Conservation (phyloP, 2,888 invertebrate species). For the Apodemia mormo region DNA sequence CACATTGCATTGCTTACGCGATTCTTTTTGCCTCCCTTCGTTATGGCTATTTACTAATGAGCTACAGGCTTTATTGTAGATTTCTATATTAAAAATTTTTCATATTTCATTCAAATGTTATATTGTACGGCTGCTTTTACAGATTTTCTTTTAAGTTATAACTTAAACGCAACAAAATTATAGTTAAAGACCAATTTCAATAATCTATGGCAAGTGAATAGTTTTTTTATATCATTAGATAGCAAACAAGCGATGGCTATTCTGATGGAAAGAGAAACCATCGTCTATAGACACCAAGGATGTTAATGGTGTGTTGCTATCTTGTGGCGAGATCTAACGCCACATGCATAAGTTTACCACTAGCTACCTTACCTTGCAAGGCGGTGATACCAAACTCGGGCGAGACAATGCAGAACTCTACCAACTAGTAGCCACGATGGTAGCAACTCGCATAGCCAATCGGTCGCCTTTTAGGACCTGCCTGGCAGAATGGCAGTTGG, state of each 20-base stretch:
- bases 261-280: too few relatives aligned
- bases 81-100: slow-evolving; percentile 13
- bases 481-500: too few relatives aligned
- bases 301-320: too few relatives aligned
- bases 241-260: not conserved
- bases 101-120: not conserved
- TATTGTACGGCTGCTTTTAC: not conserved
- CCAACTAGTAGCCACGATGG: too few relatives aligned
- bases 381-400: too few relatives aligned
- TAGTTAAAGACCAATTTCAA: not conserved
- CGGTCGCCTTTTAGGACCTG: too few relatives aligned
- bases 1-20: slow-evolving; percentile 29
- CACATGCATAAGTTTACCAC: too few relatives aligned
- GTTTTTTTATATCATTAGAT: not conserved
- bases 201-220: not conserved
- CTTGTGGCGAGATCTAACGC: too few relatives aligned
- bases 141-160: not conserved
- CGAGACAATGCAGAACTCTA: too few relatives aligned
- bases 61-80: slow-evolving; percentile 12
- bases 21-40: slow-evolving; percentile 26
- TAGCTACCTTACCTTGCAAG: too few relatives aligned
- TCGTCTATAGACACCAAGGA: too few relatives aligned
- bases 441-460: too few relatives aligned
- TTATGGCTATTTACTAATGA: slow-evolving; percentile 20
- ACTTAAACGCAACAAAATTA: not conserved